Evolutionary conservation across 1,140 invertebrate genomes (phyloP), one percentile per base, ranked within the genome.

Genomic region (Coelopa frigida): DNA sequence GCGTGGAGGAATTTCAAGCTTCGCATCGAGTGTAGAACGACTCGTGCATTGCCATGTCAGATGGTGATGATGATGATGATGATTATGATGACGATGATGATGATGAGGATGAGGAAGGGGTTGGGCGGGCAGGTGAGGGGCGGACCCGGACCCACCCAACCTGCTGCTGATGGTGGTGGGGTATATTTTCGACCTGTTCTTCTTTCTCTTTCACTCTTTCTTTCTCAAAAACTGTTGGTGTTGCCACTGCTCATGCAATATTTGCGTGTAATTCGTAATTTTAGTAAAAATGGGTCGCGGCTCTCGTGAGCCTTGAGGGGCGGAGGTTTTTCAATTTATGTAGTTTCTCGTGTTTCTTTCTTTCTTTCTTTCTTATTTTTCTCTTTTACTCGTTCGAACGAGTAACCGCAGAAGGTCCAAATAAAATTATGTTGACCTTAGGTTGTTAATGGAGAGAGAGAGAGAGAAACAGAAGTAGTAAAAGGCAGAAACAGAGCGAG

Each of bases 211-310:
- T 29, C n/a, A 8, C n/a, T 29, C n/a, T 29, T 8, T 29, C 8
- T 8, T n/a, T n/a, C n/a, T n/a, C n/a, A n/a, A n/a, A n/a, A n/a
- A n/a, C n/a, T n/a, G n/a, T n/a, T n/a, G n/a, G n/a, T n/a, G n/a
- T n/a, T n/a, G n/a, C n/a, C n/a, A n/a, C n/a, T n/a, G 33, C 31
- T 15, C 42, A 20, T 33, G 42, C 29, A 44, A 44, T 15, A 29
- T 53, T 61, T 61, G 59, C 59, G 59, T 62, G 59, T 57, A 61
- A 57, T 51, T 59, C 41, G 51, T 54, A 61, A 61, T 56, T 61
- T 61, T 62, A 58, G 57, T 53, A 54, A 61, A 43, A 32, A 43
- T 43, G 41, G 41, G 41, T 43, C 41, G 41, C 41, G 27, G 33
- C 41, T 12, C 14, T n/a, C n/a, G 41, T 26, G 33, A 43, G 33